Evolutionary conservation across 2,888 invertebrate genomes (phyloP), one percentile per base, ranked within the genome.

Genomic region (Cyclophora albipunctata): DNA sequence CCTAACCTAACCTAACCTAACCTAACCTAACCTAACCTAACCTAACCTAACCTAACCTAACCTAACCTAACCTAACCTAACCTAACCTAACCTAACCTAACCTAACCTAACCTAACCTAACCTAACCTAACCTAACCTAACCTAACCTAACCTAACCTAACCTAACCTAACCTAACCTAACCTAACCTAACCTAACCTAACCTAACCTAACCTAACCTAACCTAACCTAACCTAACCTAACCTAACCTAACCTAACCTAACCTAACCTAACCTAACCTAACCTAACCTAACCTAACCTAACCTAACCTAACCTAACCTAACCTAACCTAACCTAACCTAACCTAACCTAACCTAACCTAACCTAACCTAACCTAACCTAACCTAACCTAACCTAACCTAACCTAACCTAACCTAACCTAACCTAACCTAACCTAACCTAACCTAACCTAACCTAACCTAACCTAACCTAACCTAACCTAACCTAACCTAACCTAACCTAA

Each of bases 371-470:
- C 48, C 54, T 55, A 55, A 55, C 55, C 55, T 55, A 55, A 55
- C 55, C 55, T 55, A 55, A 55, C 55, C 55, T 55, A 55, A 55
- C 55, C 55, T 55, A 55, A 55, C 55, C 55, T 55, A 55, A 55
- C 55, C 55, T 52, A 52, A 52, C 52, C 52, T 55, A 55, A 55
- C 55, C 55, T 55, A 55, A 55, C 55, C 54, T 54, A 54, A 54
- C 54, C 54, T 54, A 54, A 54, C 54, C 54, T 54, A 54, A 53
- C 53, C 53, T 53, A 56, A 56, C 56, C 56, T 56, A 56, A 56
- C 56, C 56, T 56, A 53, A 53, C 53, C 53, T 55, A 53, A 55
- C 52, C 52, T 52, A 50, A 52, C 52, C 52, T 52, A 55, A 52
- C 55, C 52, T 55, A 50, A 52, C 51, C 52, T 53, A 53, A 53